Base-by-base conservation (phyloP, 2,888 invertebrate genomes). In the Teinopalpus imperialis region DNA sequence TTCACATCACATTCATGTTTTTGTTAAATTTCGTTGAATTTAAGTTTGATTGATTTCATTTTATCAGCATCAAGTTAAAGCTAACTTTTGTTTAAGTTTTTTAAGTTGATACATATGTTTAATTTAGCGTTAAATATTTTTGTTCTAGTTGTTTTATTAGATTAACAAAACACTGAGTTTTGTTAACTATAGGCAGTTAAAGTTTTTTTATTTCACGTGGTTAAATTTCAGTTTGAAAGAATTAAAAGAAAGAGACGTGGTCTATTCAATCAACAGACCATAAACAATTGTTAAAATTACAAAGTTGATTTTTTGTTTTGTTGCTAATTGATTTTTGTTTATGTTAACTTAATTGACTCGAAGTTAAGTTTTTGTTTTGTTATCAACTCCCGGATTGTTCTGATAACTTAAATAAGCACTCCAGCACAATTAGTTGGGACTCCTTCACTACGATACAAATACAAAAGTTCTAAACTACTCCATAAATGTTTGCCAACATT, bases 271-370 rank as follows among this genome's bases (percentile, higher is more conserved):
- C n/a, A 13, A 20, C 2, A 12, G 12, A 13, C 20, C 12, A 18
- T n/a, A 12, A 23, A 7, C 21, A 18, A 6, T 8, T 13, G 2
- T 8, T 12, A 12, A 16, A 20, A 29, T 37, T 32, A 27, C n/a
- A 26, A 35, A 37, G 53, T 60, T 58, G 51, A 60, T 41, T 55
- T 56, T 56, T 47, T 48, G 53, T 59, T 59, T 57, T 54, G 53
- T 59, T 56, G 39, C 26, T 43, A 32, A 32, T 12, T 10, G 27
- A 31, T 35, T 36, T 18, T 42, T 46, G 39, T 48, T 43, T 37
- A 43, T 48, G 40, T 48, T 49, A 26, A 45, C 8, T 34, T 37
- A 30, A 36, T 44, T 46, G 30, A 29, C 12, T 39, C 41, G 36
- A 32, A 31, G 50, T 56, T 55, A 41, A 50, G 43, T 57, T 54